phyloP scores from a whole-genome alignment of 2,888 invertebrate species.

The Philonicus albiceps region DNA sequence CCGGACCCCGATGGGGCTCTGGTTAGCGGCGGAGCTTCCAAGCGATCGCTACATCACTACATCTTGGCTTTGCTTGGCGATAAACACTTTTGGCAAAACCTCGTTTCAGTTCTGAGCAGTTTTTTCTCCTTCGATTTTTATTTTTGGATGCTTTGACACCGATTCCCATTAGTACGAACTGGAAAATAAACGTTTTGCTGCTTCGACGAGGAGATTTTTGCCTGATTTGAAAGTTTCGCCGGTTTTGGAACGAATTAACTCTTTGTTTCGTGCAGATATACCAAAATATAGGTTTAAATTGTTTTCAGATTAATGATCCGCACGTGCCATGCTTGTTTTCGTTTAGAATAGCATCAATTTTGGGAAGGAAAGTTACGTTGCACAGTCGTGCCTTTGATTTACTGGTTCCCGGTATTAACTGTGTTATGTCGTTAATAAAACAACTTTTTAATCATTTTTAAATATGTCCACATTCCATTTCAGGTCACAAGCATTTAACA shows the following conservation, averaged over 20 bases:
- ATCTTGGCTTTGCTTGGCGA: not conserved
- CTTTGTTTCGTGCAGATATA: not conserved
- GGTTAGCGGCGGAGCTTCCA: not conserved
- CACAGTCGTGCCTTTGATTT: too few species aligned
- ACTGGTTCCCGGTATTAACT: too few species aligned
- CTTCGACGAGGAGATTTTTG: not conserved
- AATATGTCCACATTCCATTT: too few species aligned
- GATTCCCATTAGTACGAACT: not conserved
- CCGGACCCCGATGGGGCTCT: not conserved
- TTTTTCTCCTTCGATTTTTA: not conserved
- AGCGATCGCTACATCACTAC: not conserved
- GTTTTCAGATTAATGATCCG: not conserved
- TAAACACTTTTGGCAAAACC: slow-evolving; percentile 4
- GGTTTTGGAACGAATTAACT: not conserved
- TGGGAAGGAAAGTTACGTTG: not conserved
- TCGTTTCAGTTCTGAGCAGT: not conserved
- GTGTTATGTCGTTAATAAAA: too few species aligned
- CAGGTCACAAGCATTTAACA: too few species aligned
- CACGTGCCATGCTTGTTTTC: not conserved
- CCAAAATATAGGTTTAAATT: not conserved
- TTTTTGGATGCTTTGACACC: slow-evolving; percentile 6
- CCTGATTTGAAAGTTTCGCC: not conserved
- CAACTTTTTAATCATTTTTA: too few species aligned
- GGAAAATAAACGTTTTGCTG: not conserved
- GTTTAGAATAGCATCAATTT: not conserved